Base-by-base conservation (phyloP, 2,113 vertebrate species). In the Phaethon lepturus region DNA sequence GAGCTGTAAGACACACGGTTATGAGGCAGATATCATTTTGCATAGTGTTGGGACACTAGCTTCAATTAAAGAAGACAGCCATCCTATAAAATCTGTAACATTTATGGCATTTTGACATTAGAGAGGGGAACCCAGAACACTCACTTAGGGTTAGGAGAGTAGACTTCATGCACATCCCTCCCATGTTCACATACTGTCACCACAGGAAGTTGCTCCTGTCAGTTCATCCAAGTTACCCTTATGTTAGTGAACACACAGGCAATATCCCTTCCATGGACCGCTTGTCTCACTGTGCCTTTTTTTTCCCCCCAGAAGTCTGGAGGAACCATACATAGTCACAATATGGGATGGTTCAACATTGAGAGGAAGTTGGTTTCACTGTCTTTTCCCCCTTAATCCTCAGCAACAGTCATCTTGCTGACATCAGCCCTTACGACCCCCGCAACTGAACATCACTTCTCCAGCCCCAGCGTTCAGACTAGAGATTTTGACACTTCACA, bases 41-140 rank as follows among this genome's bases (percentile, higher is more conserved):
- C 47, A 40, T 42, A 56, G 90, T 40, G 52, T 73, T 88, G 13
- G 45, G 75, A 63, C 71, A 90, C 62, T 75, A 22, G 13, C 38
- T 90, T 72, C 64, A 81, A 50, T 83, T 95, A 94, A 97, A 89
- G 88, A 93, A 94, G 14, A 80, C 20, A 13, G n/a, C 53, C 79
- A 80, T 60, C 52, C 79, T 72, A 44, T 92, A 87, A 95, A 97
- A 93, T 53, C 25, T 55, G 26, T 47, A 88, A 28, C 84, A 64
- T 86, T 92, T 79, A n/a, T 60, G 81, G 10, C 20, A 78, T 42
- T 88, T 87, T 85, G 62, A 35, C n/a, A 13, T 66, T 62, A 62
- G 12, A 47, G 12, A 58, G 28, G 13, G 31, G 33, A 95, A n/a
- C 13, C 17, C 52, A 64, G 73, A 84, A 38, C 0, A 3, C 3